Evolutionary conservation across 1,140 invertebrate species (phyloP).

Genomic region (Trachelipus rathkii): DNA sequence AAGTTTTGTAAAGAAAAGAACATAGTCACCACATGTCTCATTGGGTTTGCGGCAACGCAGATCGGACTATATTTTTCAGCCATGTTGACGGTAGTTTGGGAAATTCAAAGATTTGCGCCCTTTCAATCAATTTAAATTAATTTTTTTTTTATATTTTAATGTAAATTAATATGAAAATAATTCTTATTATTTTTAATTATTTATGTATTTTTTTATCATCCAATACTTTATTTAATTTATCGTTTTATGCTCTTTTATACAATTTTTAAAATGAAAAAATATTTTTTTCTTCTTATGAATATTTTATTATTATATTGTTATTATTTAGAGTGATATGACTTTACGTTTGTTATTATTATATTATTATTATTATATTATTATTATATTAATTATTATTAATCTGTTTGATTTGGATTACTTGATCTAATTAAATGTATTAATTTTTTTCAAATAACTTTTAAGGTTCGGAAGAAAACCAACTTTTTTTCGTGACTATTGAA

Average conservation of each 20-base stretch:
- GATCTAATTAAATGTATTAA: no score
- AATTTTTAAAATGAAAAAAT: no score
- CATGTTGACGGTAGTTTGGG: slow-evolving; percentile 32
- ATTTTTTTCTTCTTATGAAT: no score
- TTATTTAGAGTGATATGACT: no score
- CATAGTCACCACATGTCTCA: slow-evolving; percentile 36
- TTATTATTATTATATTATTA: no score
- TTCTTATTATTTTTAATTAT: no score
- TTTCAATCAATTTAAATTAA: neutral
- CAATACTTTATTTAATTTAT: no score
- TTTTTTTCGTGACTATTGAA: neutral
- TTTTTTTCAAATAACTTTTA: neutral
- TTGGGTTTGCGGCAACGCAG: slow-evolving; percentile 34
- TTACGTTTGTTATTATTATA: neutral
- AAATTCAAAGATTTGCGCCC: no score
- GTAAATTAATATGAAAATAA: neutral
- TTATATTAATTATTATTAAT: no score
- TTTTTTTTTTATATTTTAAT: neutral
- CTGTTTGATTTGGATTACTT: neutral
- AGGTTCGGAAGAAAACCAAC: neutral
- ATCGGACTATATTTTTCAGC: slow-evolving; percentile 35
- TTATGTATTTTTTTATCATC: no score
- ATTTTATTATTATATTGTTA: neutral
- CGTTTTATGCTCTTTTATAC: no score
- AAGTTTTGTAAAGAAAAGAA: slow-evolving; percentile 30